Conservation (phyloP, 2,113 vertebrate genomes). For the Osmerus eperlanus region DNA sequence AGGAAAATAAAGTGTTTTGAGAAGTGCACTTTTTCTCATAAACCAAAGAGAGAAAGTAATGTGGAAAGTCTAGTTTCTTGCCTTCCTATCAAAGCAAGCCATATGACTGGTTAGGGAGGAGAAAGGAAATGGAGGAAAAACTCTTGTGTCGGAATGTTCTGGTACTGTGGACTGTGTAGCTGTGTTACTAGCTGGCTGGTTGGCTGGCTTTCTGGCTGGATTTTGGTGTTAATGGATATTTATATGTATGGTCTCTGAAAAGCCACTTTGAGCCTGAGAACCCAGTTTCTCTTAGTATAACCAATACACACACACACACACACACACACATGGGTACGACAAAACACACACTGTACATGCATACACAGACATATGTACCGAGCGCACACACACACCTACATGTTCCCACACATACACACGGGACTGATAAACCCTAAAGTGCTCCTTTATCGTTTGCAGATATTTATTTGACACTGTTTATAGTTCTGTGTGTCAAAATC, state of each 20-base stretch:
- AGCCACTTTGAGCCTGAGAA: slow-evolving; percentile 15
- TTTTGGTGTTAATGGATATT: slow-evolving; percentile 41
- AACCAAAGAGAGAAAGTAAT: slow-evolving; percentile 43
- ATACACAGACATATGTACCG: neutral
- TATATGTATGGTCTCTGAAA: slow-evolving; percentile 35
- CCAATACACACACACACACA: neutral
- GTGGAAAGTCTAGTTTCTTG: slow-evolving; percentile 16
- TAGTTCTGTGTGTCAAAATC: slow-evolving; percentile 52
- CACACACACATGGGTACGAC: slow-evolving; percentile 2
- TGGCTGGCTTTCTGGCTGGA: slow-evolving; percentile 18
- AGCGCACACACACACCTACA: slow-evolving; percentile 10
- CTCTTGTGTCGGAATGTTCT: slow-evolving; percentile 38
- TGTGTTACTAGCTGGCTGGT: slow-evolving; percentile 32
- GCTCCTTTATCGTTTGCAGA: slow-evolving; percentile 53
- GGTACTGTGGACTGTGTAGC: slow-evolving; percentile 24
- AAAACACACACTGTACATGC: slow-evolving; percentile 7
- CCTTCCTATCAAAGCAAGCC: slow-evolving; percentile 32
- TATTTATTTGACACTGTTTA: slow-evolving; percentile 63
- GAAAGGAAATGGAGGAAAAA: slow-evolving; percentile 30
- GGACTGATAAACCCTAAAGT: slow-evolving; percentile 53
- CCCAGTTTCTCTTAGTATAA: slow-evolving; percentile 9
- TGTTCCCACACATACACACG: slow-evolving; percentile 21
- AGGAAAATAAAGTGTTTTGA: slow-evolving; percentile 9
- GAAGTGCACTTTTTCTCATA: slow-evolving; percentile 32
- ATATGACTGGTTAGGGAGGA: slow-evolving; percentile 31